Percentiles rank a stretch among this genome's conserved stretches.
Evolutionary conservation across 2,888 invertebrate genomes (phyloP).

Genomic region (Phragmatobia fuliginosa): DNA sequence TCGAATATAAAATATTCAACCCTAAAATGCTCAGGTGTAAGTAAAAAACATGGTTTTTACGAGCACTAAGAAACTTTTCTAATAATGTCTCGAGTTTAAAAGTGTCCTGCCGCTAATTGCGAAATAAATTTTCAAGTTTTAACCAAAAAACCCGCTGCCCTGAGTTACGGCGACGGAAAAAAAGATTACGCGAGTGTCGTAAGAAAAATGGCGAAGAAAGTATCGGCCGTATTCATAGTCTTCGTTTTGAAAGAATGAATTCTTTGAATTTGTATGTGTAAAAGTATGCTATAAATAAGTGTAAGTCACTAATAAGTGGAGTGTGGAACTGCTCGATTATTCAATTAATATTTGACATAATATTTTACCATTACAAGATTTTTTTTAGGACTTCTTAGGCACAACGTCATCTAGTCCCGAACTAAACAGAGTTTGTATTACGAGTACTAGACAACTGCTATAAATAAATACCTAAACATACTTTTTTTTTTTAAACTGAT

Average conservation of each 20-base stretch:
- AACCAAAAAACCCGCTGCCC: conserved; percentile 75
- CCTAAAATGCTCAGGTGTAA: conserved; percentile 67
- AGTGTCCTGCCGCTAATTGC: conserved; percentile 81
- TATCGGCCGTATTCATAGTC: conserved; percentile 41
- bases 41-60: conserved; percentile 78
- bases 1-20: conserved; percentile 47
- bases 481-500: too few species aligned
- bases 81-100: conserved; percentile 81
- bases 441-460: too few species aligned
- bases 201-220: conserved; percentile 46
- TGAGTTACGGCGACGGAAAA: conserved; percentile 75
- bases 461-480: too few species aligned
- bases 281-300: too few species aligned
- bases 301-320: too few species aligned
- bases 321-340: neutral
- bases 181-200: conserved; percentile 57
- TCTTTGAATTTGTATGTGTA: too few species aligned
- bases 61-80: conserved; percentile 83
- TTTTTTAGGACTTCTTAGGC: too few species aligned
- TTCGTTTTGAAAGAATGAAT: neutral
- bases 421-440: too few species aligned
- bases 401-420: too few species aligned
- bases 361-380: too few species aligned
- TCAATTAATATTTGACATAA: too few species aligned
- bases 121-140: conserved; percentile 84